Conservation (phyloP, 2,113 vertebrate species). For the Seriola dumerili region DNA sequence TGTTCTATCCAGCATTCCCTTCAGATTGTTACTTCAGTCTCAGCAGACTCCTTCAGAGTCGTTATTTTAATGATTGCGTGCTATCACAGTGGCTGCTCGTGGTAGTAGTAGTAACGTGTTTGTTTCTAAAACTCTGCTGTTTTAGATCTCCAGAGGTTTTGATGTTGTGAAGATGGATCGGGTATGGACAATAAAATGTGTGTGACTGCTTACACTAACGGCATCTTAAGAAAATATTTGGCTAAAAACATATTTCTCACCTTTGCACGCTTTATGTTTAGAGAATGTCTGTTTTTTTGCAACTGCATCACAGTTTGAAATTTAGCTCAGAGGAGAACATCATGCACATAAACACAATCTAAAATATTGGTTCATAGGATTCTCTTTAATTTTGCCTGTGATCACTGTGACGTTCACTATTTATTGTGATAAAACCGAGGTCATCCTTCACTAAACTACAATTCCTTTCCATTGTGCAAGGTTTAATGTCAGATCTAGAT, state of each 20-base stretch:
- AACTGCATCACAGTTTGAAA: too few species aligned
- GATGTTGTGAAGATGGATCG: conserved; percentile 37
- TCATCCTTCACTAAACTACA: background rate
- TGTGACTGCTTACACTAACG: background rate
- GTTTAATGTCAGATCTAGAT: background rate
- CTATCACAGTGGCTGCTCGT: conserved; percentile 37
- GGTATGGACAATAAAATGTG: conserved; percentile 35
- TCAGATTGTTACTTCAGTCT: conserved; percentile 16
- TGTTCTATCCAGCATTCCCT: background rate
- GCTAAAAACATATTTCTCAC: too few species aligned
- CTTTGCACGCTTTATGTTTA: too few species aligned
- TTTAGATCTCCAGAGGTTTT: conserved; percentile 57
- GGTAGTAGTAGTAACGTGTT: conserved; percentile 41
- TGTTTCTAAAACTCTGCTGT: conserved; percentile 40
- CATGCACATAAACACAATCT: background rate
- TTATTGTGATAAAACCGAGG: background rate
- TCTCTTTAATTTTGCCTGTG: background rate
- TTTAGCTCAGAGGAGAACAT: background rate
- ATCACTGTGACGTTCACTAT: background rate
- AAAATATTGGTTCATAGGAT: background rate
- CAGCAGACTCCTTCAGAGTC: conserved; percentile 33
- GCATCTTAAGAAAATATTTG: background rate
- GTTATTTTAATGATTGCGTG: conserved; percentile 56
- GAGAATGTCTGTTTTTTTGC: background rate
- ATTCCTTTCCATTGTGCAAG: background rate